Base-by-base conservation (phyloP, 2,888 invertebrate genomes). In the Incurvaria masculella region DNA sequence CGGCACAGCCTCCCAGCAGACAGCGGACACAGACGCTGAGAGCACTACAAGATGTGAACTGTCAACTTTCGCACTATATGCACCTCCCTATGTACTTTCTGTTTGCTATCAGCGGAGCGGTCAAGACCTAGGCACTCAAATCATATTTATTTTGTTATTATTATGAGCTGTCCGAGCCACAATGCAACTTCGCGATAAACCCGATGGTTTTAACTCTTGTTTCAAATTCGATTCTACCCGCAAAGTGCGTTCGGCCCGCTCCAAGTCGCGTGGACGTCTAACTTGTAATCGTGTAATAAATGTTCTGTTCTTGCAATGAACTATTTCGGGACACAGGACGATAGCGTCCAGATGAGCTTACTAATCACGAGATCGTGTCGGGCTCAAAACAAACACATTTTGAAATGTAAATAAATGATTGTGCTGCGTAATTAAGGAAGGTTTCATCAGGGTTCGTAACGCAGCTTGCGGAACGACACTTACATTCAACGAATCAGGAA, bases 1-100 rank as follows among this genome's bases (percentile, higher is more conserved):
- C 21, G 53, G 53, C 50, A 45, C 27, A 11, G 20, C 42, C 33
- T 33, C 3, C 10, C 23, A 5, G 23, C 10, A 23, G 5, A 33
- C 33, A 14, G 14, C 4, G 3, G 33, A 11, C 8, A 33, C 33
- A 33, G 33, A 8, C 33, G 33, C 33, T 4, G 4, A 11, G 8
- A 33, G 3, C 3, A 14, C 14, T n/a, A 14, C 33, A 33, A 33
- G n/a, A n/a, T n/a, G 14, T 33, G 33, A 14, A 33, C 33, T 33
- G 14, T 33, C 33, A 33, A 11, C 33, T 33, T 33, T 33, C 33
- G 33, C 10, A 6, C 33, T 8, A 3, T 8, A n/a, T 6, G 33
- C 14, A 33, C 33, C 10, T 10, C 6, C 5, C 33, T 33, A 14
- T 4, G 33, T 33, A 33, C 11, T 6, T 33, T 14, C 14, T 14